A percentile compares a stretch with the other conserved stretches of the same genome.
These are phyloP conservation scores for Caenorhabditis tropicalis DNA, from an alignment of 1,140 invertebrate genomes.

Conservation along the genomic window DNA sequence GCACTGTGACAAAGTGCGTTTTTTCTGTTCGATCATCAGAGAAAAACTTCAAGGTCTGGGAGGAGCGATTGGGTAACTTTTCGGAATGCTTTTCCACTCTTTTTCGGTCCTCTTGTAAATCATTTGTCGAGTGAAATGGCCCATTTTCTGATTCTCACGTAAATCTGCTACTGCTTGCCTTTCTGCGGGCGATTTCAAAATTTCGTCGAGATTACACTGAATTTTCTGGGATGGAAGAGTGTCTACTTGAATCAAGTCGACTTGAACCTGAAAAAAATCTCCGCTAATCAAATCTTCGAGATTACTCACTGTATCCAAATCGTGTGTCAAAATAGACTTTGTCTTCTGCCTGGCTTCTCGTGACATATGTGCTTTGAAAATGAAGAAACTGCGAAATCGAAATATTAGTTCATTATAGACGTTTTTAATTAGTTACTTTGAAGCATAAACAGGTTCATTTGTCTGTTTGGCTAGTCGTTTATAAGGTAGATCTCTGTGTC, in stretches of 20 bases:
- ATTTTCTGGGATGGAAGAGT: slow-evolving; percentile 27
- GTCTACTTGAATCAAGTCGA: slow-evolving; percentile 51
- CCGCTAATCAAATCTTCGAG: not conserved
- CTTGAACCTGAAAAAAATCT: slow-evolving; percentile 59
- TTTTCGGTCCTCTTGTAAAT: slow-evolving; percentile 68
- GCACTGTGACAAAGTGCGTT: not conserved
- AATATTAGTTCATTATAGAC: not conserved
- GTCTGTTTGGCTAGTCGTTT: slow-evolving; percentile 61
- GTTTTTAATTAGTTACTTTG: no score
- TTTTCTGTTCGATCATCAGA: not conserved
- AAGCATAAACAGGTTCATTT: slow-evolving; percentile 63
- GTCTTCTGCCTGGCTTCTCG: slow-evolving; percentile 50
- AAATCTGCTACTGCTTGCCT: slow-evolving; percentile 62
- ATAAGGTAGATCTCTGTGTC: slow-evolving; percentile 66
- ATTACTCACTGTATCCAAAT: slow-evolving; percentile 63
- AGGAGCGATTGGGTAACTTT: slow-evolving; percentile 92
- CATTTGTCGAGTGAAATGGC: slow-evolving; percentile 67
- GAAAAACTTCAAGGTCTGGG: slow-evolving; percentile 94
- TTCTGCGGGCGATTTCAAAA: slow-evolving; percentile 66
- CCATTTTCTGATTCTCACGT: slow-evolving; percentile 65
- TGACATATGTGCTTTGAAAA: slow-evolving; percentile 65
- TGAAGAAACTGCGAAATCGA: slow-evolving; percentile 65
- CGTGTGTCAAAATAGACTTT: slow-evolving; percentile 61
- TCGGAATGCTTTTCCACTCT: slow-evolving; percentile 75
- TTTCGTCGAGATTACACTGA: slow-evolving; percentile 65